Evolutionary conservation across 2,113 vertebrate species (phyloP).

Genomic region (Bufo bufo): DNA sequence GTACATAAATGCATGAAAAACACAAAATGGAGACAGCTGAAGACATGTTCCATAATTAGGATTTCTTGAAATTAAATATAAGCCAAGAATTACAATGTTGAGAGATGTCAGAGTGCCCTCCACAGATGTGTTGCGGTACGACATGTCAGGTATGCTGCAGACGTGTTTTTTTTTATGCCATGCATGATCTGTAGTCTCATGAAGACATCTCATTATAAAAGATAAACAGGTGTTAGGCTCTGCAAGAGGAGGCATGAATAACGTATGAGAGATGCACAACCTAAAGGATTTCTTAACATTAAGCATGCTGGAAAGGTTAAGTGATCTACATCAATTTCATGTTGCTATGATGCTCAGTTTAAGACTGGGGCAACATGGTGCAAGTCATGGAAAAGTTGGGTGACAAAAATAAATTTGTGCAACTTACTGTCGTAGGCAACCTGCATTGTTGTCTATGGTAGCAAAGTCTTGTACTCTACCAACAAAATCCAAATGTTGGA

Average conservation of each 20-base stretch:
- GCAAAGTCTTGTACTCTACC: no score
- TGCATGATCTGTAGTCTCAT: conserved; percentile 13
- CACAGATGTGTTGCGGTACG: conserved; percentile 20
- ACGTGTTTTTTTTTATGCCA: conserved; percentile 5
- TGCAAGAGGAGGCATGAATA: neutral
- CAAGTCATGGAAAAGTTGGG: no score
- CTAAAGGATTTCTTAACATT: neutral
- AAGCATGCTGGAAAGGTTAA: neutral
- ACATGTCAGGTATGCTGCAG: neutral
- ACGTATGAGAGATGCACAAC: neutral
- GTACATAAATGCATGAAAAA: conserved; percentile 57
- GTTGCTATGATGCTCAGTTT: neutral
- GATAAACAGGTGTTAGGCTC: neutral
- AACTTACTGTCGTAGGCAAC: no score
- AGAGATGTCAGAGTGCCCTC: conserved; percentile 47
- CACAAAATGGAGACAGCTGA: conserved; percentile 58
- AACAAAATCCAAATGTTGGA: no score
- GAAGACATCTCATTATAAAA: conserved; percentile 10
- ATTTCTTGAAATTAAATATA: conserved; percentile 53
- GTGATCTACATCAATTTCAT: neutral
- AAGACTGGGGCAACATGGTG: no score
- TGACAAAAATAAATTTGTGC: no score
- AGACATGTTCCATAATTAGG: conserved; percentile 57
- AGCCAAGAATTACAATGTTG: neutral
- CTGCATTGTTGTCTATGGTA: no score